A percentile compares a stretch with the other conserved stretches of the same genome.
These are phyloP conservation scores for Dryomyza anilis DNA, from an alignment of 2,888 invertebrate genomes.

Conservation along the genomic window DNA sequence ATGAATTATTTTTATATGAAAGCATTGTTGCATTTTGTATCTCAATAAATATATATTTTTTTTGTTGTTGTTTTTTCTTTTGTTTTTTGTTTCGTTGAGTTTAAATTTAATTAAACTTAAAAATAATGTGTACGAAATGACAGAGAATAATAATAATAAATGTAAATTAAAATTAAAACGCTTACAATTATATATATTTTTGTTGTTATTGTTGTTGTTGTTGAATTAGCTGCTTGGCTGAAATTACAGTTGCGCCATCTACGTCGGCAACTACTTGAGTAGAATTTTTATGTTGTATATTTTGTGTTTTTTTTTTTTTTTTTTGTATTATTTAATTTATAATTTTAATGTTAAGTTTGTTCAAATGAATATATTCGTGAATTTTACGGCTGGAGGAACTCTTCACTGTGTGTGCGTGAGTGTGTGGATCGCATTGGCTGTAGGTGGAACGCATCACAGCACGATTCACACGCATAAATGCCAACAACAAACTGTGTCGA, in stretches of 20 bases:
- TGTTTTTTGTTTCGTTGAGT: slow-evolving; percentile 13
- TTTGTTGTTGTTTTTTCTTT: slow-evolving; percentile 13
- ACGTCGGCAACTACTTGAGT: neutral
- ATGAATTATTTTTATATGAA: no score
- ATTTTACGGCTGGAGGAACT: slow-evolving; percentile 19
- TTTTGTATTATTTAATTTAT: neutral
- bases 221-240: slow-evolving; percentile 11
- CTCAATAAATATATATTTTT: slow-evolving; percentile 12
- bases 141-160: neutral
- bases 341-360: no score
- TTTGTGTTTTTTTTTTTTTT: neutral
- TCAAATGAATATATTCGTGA: slow-evolving; percentile 5
- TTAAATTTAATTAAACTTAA: slow-evolving; percentile 24
- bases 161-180: neutral
- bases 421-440: neutral
- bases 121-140: slow-evolving; percentile 16
- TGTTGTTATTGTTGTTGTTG: slow-evolving; percentile 6
- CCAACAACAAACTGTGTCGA: neutral
- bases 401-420: neutral
- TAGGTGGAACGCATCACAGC: neutral
- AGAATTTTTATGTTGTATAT: no score
- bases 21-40: neutral
- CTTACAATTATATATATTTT: slow-evolving; percentile 13
- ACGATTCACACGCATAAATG: neutral
- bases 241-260: slow-evolving; percentile 20